Percentiles rank a stretch among this genome's conserved stretches.
Evolutionary conservation across 53 echinoderm and acorn worm genomes (phyloP).

Genomic region (Apostichopus leukothele): DNA sequence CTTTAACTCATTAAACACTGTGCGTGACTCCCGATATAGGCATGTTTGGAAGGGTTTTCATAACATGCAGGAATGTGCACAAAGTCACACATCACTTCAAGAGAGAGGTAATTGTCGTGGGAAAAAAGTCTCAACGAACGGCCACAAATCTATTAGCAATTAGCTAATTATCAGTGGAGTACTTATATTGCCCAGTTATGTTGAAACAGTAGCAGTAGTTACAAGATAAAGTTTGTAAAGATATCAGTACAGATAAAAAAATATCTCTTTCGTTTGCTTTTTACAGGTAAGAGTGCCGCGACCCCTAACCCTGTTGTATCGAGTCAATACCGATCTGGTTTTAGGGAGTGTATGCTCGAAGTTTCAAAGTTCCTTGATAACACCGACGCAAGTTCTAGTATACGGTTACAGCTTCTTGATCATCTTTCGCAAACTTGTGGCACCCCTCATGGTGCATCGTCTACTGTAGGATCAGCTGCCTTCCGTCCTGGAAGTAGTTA

Average conservation of each 20-base stretch:
- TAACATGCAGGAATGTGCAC: too few relatives aligned
- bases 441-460: slow-evolving; percentile 27
- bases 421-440: slow-evolving; percentile 67
- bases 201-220: slow-evolving; percentile 16
- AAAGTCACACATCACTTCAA: neutral
- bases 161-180: slow-evolving; percentile 27
- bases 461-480: neutral
- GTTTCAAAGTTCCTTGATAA: slow-evolving; percentile 70
- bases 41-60: too few relatives aligned
- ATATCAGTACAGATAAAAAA: neutral
- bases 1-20: too few relatives aligned
- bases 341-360: slow-evolving; percentile 79
- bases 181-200: slow-evolving; percentile 27
- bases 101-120: slow-evolving; percentile 10
- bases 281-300: slow-evolving; percentile 26
- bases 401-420: slow-evolving; percentile 60
- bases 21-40: too few relatives aligned
- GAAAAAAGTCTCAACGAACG: slow-evolving; percentile 1
- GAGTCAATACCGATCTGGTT: slow-evolving; percentile 76
- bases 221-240: slow-evolving; percentile 6
- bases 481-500: neutral
- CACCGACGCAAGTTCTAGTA: slow-evolving; percentile 47
- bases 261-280: slow-evolving; percentile 3
- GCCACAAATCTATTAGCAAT: slow-evolving; percentile 14
- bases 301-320: slow-evolving; percentile 52